Conservation (phyloP, 2,888 invertebrate genomes). For the Hemithea aestivaria region DNA sequence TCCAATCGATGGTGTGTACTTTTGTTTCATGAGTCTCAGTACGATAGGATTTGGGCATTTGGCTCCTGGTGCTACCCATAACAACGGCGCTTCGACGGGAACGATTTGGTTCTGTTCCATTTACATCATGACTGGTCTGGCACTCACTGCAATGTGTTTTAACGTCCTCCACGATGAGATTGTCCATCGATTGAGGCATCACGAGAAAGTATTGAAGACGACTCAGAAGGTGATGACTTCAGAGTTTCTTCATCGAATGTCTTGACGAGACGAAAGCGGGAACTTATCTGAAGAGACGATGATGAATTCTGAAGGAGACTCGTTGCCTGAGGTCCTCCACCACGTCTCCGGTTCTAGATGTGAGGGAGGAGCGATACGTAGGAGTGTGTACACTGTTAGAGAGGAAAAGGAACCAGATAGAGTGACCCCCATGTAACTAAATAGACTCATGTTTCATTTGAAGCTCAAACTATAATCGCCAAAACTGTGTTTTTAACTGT, state of each 20-base stretch:
- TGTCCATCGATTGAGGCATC: constrained; percentile 86
- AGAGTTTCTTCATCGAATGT: constrained; percentile 60
- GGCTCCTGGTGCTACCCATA: constrained; percentile 83
- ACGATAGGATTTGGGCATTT: constrained; percentile 95
- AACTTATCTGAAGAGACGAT: constrained; percentile 66
- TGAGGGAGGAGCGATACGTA: constrained; percentile 60
- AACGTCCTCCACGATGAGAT: constrained; percentile 94
- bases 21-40: constrained; percentile 97
- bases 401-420: constrained; percentile 64
- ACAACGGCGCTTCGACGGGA: constrained; percentile 74
- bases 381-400: constrained; percentile 62
- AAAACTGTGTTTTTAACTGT: constrained; percentile 25
- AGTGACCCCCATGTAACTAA: constrained; percentile 55
- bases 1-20: constrained; percentile 93
- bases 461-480: constrained; percentile 26
- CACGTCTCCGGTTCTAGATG: constrained; percentile 59
- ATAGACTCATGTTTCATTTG: constrained; percentile 22
- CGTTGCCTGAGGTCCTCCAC: constrained; percentile 69
- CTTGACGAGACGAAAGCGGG: constrained; percentile 72
- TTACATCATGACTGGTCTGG: constrained; percentile 93
- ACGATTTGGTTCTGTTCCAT: constrained; percentile 94
- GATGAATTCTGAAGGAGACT: constrained; percentile 64
- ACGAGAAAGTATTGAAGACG: constrained; percentile 63
- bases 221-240: constrained; percentile 66
- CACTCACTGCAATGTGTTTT: constrained; percentile 94